Evolutionary conservation across 1,140 invertebrate species (phyloP).

Genomic region (Neuroterus valhalla): DNA sequence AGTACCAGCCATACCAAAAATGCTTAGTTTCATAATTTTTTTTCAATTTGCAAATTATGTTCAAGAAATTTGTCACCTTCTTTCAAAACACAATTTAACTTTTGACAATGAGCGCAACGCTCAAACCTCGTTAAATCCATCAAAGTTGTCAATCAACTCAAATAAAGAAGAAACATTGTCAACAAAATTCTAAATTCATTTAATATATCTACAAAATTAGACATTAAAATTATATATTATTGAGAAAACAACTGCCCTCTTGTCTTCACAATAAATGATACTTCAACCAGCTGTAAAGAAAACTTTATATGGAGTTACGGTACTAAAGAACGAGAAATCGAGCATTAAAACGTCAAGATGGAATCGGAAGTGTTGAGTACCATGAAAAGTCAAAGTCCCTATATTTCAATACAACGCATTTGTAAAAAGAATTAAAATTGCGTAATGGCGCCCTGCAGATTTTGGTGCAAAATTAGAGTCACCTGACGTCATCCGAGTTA

Average conservation of each 20-base stretch:
- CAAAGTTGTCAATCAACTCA: not conserved
- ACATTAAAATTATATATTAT: not conserved
- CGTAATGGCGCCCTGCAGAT: not conserved
- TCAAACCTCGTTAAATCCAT: no score
- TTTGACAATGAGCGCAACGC: no score
- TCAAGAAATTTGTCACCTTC: no score
- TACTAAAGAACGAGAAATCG: slow-evolving; percentile 10
- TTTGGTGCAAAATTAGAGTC: not conserved
- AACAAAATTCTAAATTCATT: not conserved
- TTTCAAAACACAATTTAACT: no score
- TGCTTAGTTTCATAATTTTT: no score
- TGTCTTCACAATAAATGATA: not conserved
- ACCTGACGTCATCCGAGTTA: not conserved
- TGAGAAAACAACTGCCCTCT: not conserved
- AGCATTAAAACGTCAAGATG: not conserved
- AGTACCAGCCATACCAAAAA: no score
- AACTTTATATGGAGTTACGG: slow-evolving; percentile 10
- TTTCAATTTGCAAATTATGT: no score
- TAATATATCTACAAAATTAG: not conserved
- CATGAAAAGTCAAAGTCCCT: not conserved
- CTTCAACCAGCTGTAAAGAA: not conserved
- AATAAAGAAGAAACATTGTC: not conserved
- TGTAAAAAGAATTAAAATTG: slow-evolving; percentile 12
- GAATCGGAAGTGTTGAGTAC: not conserved
- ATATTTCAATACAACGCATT: slow-evolving; percentile 4